Evolutionary conservation across 2,113 vertebrate species (phyloP).

Genomic region (Bungarus multicinctus): DNA sequence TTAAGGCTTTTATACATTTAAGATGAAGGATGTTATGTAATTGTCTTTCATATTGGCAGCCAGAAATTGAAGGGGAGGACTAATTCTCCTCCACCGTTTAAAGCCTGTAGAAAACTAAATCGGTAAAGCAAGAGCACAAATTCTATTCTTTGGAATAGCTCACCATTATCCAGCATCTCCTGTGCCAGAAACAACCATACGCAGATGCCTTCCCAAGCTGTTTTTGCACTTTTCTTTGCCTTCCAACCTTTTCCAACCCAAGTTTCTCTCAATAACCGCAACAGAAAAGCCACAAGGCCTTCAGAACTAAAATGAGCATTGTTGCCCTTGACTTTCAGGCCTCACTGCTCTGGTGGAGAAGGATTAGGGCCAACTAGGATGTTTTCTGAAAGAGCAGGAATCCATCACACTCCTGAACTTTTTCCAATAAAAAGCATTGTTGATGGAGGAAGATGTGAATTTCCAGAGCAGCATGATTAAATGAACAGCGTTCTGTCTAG

Average conservation of each 20-base stretch:
- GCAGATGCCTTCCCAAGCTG: neutral
- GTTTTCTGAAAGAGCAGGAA: neutral
- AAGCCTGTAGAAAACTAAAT: conserved; percentile 18
- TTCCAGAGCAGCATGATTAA: neutral
- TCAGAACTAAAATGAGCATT: conserved; percentile 8
- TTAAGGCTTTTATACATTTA: conserved; percentile 56
- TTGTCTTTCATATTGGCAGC: conserved; percentile 46
- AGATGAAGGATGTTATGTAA: conserved; percentile 53
- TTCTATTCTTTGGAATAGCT: neutral
- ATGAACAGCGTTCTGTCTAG: neutral
- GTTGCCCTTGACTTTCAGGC: conserved; percentile 19
- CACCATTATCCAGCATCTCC: neutral
- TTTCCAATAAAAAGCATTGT: neutral
- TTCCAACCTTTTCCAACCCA: conserved; percentile 29
- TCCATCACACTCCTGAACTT: neutral
- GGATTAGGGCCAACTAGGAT: neutral
- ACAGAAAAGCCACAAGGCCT: neutral
- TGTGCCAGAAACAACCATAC: neutral
- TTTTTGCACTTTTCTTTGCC: neutral
- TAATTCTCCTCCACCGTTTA: conserved; percentile 24
- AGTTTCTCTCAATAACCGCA: conserved; percentile 4
- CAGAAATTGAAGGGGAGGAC: neutral
- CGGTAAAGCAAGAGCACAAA: rapidly evolving
- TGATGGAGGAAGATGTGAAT: neutral
- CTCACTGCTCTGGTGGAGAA: neutral